phyloP scores from a whole-genome alignment of 2,888 invertebrate genomes.

The Dynastes hyllus region DNA sequence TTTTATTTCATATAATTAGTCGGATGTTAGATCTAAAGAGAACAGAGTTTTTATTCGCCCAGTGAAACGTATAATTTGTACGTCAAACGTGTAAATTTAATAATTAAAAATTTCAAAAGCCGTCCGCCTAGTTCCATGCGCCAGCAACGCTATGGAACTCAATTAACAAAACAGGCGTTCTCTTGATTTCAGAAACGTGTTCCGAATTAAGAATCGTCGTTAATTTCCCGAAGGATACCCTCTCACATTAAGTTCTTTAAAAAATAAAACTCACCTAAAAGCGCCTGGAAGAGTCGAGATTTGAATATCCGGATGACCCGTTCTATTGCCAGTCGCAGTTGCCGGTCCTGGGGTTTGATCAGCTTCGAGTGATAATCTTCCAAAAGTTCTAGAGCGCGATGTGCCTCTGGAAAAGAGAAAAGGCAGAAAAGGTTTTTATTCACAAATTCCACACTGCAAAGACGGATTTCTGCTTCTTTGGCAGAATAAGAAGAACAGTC shows the following conservation, averaged over 20 bases:
- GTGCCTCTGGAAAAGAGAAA: slow-evolving; percentile 86
- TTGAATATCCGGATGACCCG: slow-evolving; percentile 99
- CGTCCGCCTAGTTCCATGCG: slow-evolving; percentile 6
- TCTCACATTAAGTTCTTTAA: slow-evolving; percentile 13
- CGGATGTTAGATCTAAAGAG: background rate
- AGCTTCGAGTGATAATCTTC: slow-evolving; percentile 98
- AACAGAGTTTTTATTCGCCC: background rate
- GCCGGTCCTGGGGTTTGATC: slow-evolving; percentile 94
- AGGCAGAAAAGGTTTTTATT: background rate
- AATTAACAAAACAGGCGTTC: slow-evolving; percentile 33
- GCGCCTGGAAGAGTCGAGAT: slow-evolving; percentile 96
- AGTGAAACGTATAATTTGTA: background rate
- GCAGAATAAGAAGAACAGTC: background rate
- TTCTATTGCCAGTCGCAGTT: slow-evolving; percentile 96
- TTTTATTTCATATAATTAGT: background rate
- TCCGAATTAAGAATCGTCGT: slow-evolving; percentile 25
- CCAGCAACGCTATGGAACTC: slow-evolving; percentile 14
- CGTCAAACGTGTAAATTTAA: background rate
- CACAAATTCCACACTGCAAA: background rate
- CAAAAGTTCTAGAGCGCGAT: slow-evolving; percentile 96
- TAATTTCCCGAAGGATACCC: slow-evolving; percentile 24
- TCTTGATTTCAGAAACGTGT: slow-evolving; percentile 13
- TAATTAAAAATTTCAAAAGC: background rate
- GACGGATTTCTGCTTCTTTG: background rate
- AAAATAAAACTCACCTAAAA: slow-evolving; percentile 86